Evolutionary conservation across 2,888 invertebrate genomes (phyloP).

Genomic region (Lepidochrysops patricia): DNA sequence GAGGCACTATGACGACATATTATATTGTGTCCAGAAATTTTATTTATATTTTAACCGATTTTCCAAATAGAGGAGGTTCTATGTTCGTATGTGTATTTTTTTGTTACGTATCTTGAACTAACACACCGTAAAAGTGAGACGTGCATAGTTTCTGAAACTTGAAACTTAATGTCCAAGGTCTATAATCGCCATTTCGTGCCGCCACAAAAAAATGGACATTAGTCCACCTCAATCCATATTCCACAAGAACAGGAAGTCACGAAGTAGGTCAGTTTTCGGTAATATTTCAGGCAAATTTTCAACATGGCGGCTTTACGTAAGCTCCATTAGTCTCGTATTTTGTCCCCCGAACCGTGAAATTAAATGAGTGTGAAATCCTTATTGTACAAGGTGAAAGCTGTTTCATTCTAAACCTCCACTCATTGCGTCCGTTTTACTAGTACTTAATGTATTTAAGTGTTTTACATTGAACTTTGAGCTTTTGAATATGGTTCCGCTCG

Average conservation of each 20-base stretch:
- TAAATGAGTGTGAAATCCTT: slow-evolving; percentile 49
- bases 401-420: slow-evolving; percentile 36
- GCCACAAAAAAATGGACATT: too few relatives aligned
- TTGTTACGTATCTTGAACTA: too few relatives aligned
- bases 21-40: too few relatives aligned
- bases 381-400: slow-evolving; percentile 45
- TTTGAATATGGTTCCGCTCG: too few relatives aligned
- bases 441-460: slow-evolving; percentile 25
- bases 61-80: too few relatives aligned
- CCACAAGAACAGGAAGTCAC: not conserved
- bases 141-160: too few relatives aligned
- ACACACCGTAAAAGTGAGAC: too few relatives aligned
- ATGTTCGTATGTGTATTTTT: too few relatives aligned
- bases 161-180: too few relatives aligned
- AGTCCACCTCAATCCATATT: not conserved
- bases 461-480: not conserved
- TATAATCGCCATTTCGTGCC: too few relatives aligned
- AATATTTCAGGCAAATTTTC: slow-evolving; percentile 9
- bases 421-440: slow-evolving; percentile 25
- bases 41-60: too few relatives aligned
- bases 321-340: slow-evolving; percentile 30
- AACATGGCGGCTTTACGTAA: not conserved
- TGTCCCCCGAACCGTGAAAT: slow-evolving; percentile 44
- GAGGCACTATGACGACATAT: too few relatives aligned
- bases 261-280: slow-evolving; percentile 11